phyloP scores from a whole-genome alignment of 2,888 invertebrate species.

The Epinotia brunnichana region DNA sequence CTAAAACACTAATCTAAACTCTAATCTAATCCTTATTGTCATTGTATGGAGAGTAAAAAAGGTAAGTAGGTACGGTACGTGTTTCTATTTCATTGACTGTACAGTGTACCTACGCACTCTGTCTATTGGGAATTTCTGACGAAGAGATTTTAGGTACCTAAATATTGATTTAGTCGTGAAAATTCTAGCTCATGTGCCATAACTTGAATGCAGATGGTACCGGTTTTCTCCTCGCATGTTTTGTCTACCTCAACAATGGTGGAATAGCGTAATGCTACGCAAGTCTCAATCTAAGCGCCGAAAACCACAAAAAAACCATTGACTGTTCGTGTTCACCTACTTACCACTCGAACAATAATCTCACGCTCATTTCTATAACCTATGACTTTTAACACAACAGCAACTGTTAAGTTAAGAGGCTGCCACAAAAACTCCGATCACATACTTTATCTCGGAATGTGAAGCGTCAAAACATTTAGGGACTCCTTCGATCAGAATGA shows the following conservation, averaged over 20 bases:
- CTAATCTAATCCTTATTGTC: too few species aligned
- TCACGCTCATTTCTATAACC: slow-evolving; percentile 15
- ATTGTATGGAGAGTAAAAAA: too few species aligned
- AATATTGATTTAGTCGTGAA: background rate
- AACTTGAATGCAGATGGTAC: background rate
- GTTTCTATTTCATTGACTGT: too few species aligned
- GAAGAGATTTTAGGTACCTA: too few species aligned
- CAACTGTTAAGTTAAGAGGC: slow-evolving; percentile 21
- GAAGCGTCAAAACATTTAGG: slow-evolving; percentile 63
- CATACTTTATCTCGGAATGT: slow-evolving; percentile 60
- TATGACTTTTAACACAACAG: slow-evolving; percentile 24
- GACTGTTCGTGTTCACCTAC: background rate
- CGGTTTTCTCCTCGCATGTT: background rate
- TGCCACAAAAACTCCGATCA: slow-evolving; percentile 31
- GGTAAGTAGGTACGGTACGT: too few species aligned
- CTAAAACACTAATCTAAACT: too few species aligned
- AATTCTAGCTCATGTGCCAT: background rate
- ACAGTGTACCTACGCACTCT: background rate
- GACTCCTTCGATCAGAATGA: slow-evolving; percentile 21
- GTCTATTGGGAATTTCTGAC: too few species aligned
- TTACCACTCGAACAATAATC: slow-evolving; percentile 6
- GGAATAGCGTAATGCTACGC: too few species aligned
- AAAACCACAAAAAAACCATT: slow-evolving; percentile 15
- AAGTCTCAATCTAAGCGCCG: too few species aligned
- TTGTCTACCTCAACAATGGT: background rate